Base-by-base conservation (phyloP, 2,888 invertebrate genomes). In the Hyposoter dolosus region DNA sequence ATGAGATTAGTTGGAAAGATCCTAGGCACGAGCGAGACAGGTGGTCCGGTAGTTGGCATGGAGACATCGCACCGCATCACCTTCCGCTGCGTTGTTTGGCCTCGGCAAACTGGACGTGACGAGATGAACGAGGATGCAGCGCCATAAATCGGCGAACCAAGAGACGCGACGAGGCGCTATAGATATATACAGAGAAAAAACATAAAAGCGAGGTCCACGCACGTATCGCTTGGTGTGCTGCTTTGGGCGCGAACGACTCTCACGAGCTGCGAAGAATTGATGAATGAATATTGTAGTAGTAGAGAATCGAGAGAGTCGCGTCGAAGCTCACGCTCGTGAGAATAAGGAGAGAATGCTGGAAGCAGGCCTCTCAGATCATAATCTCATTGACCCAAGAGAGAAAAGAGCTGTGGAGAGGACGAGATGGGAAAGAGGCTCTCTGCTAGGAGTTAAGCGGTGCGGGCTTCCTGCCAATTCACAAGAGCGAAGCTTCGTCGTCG, bases 401-500 rank as follows among this genome's bases (percentile, higher is more conserved):
- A 77, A 60, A 56, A 76, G 47, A 68, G 68, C 35, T 35, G 66
- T 17, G 9, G 23, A 56, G 50, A 47, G 78, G 68, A 28, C 35
- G 60, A 60, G 60, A 15, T 28, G 43, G 35, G 23, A 28, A 43
- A 43, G 60, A 45, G 45, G 5, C 40, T 40, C 10, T 40, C 10
- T 40, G 12, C 23, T n/a, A 88, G 88, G 91, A 93, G 92, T 92
- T 92, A 91, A 92, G 90, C 91, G 89, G 89, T 88, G 88, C 90
- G 90, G 91, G 91, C 91, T 92, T 93, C 93, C 92, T 93, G 92
- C 90, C 92, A 93, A 92, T 93, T 93, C 91, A 92, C 83, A 23
- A 79, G 81, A 79, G 80, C 90, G 90, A 91, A 92, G 91, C 92
- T 90, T 91, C 90, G 89, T 85, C 90, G 89, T 85, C 88, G 89